Base-by-base conservation (phyloP, 1,140 invertebrate genomes). In the Papilio machaon region DNA sequence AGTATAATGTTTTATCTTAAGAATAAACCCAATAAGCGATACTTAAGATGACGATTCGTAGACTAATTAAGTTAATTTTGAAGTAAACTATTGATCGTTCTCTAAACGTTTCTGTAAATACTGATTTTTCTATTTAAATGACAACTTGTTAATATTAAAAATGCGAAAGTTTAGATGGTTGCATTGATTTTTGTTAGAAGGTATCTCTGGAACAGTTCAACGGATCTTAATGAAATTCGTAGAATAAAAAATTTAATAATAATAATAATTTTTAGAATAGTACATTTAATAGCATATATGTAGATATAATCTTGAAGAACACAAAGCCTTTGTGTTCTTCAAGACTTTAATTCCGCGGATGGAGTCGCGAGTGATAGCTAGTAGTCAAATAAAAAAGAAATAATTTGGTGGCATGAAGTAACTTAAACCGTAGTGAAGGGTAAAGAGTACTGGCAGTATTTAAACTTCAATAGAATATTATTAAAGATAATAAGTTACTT, bases 401-500 rank as follows among this genome's bases (percentile, higher is more conserved):
- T 58, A 64, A 64, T 64, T 30, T 64, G 60, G 60, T 35, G 23
- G 2, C 23, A 10, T 35, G 11, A 19, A 58, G 6, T 35, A 30
- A 30, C 2, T 13, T 58, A 58, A 19, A 7, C 2, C 13, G 10
- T 70, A 35, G 7, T 17, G 38, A 60, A 60, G 64, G 5, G 64
- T 70, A 70, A 13, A 11, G 19, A 5, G 58, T 23, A 60, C n/a
- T 17, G 38, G 38, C 38, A 35, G 0, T 35, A 70, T 70, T 70
- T 6, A 70, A 38, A 70, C 64, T 35, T 64, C 19, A 64, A 64
- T 30, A 30, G 60, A 30, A 64, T 38, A 74, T 74, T 46, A 75
- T 75, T 75, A 49, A 49, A 30, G 30, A 35, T 35, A 70, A 35
- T 15, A 70, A 70, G 30, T 70, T 35, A 70, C 23, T 67, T 67